These are phyloP conservation scores for Drosophila ohnishii DNA, from an alignment of 1,140 invertebrate species.

Conservation along the genomic window DNA sequence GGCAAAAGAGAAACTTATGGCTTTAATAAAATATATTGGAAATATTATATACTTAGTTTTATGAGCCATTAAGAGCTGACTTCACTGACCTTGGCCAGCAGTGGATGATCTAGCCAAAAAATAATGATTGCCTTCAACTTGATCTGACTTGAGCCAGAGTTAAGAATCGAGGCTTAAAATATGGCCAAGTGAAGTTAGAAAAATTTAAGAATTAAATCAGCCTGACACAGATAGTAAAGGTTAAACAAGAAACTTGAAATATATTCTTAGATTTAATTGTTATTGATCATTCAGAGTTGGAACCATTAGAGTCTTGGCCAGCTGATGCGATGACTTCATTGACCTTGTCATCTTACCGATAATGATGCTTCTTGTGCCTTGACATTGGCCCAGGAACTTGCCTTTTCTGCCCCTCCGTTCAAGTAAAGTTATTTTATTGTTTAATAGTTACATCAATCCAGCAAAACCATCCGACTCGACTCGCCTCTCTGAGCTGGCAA, in stretches of 20 bases:
- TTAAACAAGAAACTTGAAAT: not conserved
- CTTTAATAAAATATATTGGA: constrained; percentile 3
- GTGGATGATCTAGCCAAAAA: constrained; percentile 18
- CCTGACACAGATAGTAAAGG: constrained; percentile 9
- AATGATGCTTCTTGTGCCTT: constrained; percentile 45
- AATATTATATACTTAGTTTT: constrained; percentile 11
- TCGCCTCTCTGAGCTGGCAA: constrained; percentile 41
- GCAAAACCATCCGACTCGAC: constrained; percentile 15
- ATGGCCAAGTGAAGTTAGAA: not conserved
- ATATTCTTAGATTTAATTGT: not conserved
- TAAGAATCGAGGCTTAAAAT: not conserved
- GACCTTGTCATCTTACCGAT: constrained; percentile 50
- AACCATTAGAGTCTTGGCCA: constrained; percentile 18
- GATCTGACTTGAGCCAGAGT: constrained; percentile 35
- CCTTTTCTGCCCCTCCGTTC: too few species aligned
- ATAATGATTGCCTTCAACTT: constrained; percentile 44
- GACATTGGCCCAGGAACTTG: constrained; percentile 62
- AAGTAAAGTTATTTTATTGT: constrained; percentile 36
- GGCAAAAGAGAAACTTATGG: constrained; percentile 40
- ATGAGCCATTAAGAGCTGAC: constrained; percentile 37
- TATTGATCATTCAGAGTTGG: constrained; percentile 14
- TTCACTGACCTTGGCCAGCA: constrained; percentile 34
- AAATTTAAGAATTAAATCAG: not conserved
- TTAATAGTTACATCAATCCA: constrained; percentile 56
- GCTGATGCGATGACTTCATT: constrained; percentile 65